phyloP scores from a whole-genome alignment of 2,888 invertebrate genomes.

The Sinotaia quadrata region DNA sequence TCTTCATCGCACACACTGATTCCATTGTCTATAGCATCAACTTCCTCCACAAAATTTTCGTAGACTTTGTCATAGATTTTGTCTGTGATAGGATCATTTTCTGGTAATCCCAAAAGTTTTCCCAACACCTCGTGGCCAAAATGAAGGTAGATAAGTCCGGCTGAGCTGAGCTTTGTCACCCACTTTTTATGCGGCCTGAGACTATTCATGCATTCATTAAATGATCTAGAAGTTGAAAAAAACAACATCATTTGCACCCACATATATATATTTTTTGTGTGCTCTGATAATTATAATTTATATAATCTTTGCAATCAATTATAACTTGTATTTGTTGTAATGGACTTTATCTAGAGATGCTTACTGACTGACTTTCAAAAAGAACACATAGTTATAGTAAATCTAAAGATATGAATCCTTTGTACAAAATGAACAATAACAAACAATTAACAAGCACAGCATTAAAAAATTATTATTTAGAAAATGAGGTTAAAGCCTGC shows the following conservation, averaged over 20 bases:
- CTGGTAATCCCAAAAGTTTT: constrained; percentile 46
- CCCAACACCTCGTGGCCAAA: constrained; percentile 84
- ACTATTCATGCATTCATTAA: constrained; percentile 71
- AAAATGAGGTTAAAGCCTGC: too few relatives aligned
- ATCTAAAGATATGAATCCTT: too few relatives aligned
- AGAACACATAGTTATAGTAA: too few relatives aligned
- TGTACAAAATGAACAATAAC: too few relatives aligned
- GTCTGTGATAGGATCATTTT: constrained; percentile 54
- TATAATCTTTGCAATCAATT: too few relatives aligned
- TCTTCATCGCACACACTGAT: constrained; percentile 82
- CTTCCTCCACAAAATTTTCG: constrained; percentile 88
- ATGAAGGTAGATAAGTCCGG: constrained; percentile 91
- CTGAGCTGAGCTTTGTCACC: constrained; percentile 87
- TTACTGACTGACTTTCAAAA: too few relatives aligned
- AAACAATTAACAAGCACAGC: too few relatives aligned
- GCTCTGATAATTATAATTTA: too few relatives aligned
- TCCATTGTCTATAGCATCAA: constrained; percentile 99
- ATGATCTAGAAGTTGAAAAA: constrained; percentile 63
- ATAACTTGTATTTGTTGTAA: too few relatives aligned
- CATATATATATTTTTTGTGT: too few relatives aligned
- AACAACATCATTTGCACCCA: neutral
- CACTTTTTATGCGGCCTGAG: constrained; percentile 65
- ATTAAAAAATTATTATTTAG: too few relatives aligned
- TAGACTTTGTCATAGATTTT: constrained; percentile 79
- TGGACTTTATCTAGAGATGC: too few relatives aligned